Conservation (phyloP, 2,113 vertebrate genomes). For the Sprattus sprattus region DNA sequence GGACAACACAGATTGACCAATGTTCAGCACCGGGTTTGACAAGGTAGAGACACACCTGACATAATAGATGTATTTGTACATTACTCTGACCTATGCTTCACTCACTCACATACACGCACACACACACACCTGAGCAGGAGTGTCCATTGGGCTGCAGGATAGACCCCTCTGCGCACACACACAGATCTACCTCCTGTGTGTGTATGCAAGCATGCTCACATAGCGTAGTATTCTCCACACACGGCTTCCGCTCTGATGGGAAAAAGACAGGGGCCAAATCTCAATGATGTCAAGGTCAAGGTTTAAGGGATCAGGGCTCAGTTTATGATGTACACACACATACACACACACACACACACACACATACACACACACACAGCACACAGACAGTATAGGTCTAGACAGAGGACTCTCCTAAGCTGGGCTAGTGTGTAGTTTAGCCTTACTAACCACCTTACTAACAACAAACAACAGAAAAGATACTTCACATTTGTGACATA, state of each 20-base stretch:
- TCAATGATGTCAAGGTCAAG: background rate
- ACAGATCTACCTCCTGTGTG: conserved; percentile 73
- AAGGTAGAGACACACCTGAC: no score
- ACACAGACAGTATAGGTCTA: no score
- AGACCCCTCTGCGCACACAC: conserved; percentile 86
- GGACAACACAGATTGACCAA: background rate
- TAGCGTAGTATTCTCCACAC: conserved; percentile 63
- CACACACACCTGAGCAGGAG: conserved; percentile 78
- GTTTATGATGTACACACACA: no score
- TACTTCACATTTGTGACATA: no score
- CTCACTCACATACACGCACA: background rate
- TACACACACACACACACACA: no score
- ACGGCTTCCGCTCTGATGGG: conserved; percentile 76
- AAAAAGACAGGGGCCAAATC: conserved; percentile 26
- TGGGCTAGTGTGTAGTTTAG: no score
- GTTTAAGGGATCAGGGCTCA: no score
- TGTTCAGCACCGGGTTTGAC: no score
- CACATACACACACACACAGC: no score
- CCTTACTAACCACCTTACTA: no score
- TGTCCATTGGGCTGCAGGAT: conserved; percentile 76
- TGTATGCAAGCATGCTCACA: conserved; percentile 82
- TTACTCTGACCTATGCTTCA: background rate
- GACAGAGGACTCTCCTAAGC: no score
- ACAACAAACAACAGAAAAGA: no score
- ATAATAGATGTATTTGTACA: background rate